These are phyloP conservation scores for Pachymerium ferrugineum DNA, from an alignment of 2,888 invertebrate species.

Conservation along the genomic window DNA sequence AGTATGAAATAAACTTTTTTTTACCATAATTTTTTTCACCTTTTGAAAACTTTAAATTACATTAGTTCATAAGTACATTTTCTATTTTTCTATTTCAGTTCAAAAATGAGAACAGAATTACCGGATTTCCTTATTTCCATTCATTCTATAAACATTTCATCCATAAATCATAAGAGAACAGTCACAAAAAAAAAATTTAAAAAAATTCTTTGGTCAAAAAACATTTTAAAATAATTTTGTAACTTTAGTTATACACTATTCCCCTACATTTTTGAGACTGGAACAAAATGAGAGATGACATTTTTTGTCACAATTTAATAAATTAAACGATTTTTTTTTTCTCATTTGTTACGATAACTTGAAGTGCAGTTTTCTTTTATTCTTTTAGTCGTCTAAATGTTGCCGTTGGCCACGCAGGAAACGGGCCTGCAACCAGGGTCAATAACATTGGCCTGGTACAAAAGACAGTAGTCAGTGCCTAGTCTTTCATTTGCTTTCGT, in stretches of 20 bases:
- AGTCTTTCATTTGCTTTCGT: background rate
- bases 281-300: background rate
- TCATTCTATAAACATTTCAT: background rate
- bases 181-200: background rate
- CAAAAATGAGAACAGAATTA: slow-evolving; percentile 4
- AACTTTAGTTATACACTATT: no score
- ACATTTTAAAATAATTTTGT: no score
- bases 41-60: no score
- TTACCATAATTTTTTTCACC: no score
- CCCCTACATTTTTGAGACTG: no score
- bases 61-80: slow-evolving; percentile 4
- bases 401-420: slow-evolving; percentile 16
- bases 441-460: slow-evolving; percentile 1
- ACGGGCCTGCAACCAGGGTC: background rate
- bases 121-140: slow-evolving; percentile 23
- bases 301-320: background rate
- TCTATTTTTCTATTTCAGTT: background rate
- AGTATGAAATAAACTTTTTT: no score
- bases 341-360: no score
- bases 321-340: background rate
- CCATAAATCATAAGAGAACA: background rate
- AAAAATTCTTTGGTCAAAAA: no score
- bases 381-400: background rate
- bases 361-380: background rate
- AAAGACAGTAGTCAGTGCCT: background rate